These are phyloP conservation scores for Drosophila prosaltans DNA, from an alignment of 1,140 invertebrate species.

Conservation along the genomic window DNA sequence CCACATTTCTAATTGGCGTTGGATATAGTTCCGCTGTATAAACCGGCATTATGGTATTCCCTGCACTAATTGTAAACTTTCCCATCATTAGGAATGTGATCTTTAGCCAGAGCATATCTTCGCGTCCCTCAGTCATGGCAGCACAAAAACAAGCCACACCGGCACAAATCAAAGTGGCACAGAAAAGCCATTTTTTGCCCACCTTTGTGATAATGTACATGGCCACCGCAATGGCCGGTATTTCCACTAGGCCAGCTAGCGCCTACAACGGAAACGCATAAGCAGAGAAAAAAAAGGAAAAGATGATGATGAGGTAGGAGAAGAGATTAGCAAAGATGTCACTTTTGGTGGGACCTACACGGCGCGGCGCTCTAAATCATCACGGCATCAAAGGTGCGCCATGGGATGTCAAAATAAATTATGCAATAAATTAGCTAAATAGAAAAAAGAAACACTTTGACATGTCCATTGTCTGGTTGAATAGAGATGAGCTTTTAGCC, in stretches of 20 bases:
- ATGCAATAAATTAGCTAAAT: conserved; percentile 70
- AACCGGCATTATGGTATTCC: conserved; percentile 89
- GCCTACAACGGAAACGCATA: conserved; percentile 63
- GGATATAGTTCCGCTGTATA: conserved; percentile 90
- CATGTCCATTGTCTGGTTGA: conserved; percentile 35
- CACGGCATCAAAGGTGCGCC: conserved; percentile 67
- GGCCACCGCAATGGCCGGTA: conserved; percentile 89
- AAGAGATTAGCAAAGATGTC: conserved; percentile 37
- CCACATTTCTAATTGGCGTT: conserved; percentile 88
- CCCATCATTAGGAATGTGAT: conserved; percentile 87
- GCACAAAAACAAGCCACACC: conserved; percentile 87
- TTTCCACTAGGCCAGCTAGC: conserved; percentile 87
- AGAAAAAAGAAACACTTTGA: conserved; percentile 9
- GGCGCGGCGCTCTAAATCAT: conserved; percentile 66
- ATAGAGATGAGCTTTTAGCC: conserved; percentile 46
- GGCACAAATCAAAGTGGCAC: conserved; percentile 86
- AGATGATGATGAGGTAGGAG: conserved; percentile 6
- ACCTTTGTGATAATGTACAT: conserved; percentile 88
- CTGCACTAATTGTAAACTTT: conserved; percentile 88
- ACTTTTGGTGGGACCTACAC: conserved; percentile 31
- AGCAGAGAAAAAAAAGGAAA: neutral
- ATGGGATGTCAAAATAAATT: conserved; percentile 72
- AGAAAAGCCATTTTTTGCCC: conserved; percentile 87
- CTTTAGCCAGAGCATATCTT: conserved; percentile 85
- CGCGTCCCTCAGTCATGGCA: conserved; percentile 84